Evolutionary conservation across 2,797 vertebrate genomes (phyloP), one percentile per base, ranked within the genome.

Genomic region (Remorina albescens): DNA sequence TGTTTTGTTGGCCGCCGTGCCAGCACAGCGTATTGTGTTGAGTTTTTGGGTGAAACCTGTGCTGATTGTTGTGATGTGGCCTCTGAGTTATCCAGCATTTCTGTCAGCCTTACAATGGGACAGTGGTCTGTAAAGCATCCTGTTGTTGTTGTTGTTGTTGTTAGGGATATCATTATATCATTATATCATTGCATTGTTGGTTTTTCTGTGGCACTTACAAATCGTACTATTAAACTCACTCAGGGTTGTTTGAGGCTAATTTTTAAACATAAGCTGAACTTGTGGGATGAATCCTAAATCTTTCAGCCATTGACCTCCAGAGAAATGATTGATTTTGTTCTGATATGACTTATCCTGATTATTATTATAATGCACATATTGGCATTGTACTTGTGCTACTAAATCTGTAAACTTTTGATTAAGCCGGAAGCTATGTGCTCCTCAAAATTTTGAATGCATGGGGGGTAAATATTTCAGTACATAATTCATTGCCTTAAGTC

Each of bases 401-500:
- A 21, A 67, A 57, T 26, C 21, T 1, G 6, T 23, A 42, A 61
- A 70, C 15, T 6, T 39, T 56, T 70, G 16, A 34, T 25, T 11
- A 15, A 54, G 47, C 46, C 10, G 0, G 11, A 15, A 54, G 47
- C 46, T 13, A 1, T 46, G 34, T 37, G 19, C 57, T 55, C 12
- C 60, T 21, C 1, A 30, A 3, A 54, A 51, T 39, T 19, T 34
- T n/a, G 34, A 8, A 47, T 37, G 12, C 10, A 34, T 51, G 37
- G 18, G 44, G 23, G 13, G 19, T 76, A 75, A 67, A 69, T 71
- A 65, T 62, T 62, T 3, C 4, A 54, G n/a, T 36, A 42, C 30
- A 30, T 41, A 2, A 49, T 49, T 0, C 12, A 25, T 44, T 57
- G 10, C 13, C 18, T 55, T 65, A 5, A 23, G 11, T 64, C 19